Evolutionary conservation across 2,113 vertebrate genomes (phyloP), one percentile per base, ranked within the genome.

Genomic region (Tenrec ecaudatus): DNA sequence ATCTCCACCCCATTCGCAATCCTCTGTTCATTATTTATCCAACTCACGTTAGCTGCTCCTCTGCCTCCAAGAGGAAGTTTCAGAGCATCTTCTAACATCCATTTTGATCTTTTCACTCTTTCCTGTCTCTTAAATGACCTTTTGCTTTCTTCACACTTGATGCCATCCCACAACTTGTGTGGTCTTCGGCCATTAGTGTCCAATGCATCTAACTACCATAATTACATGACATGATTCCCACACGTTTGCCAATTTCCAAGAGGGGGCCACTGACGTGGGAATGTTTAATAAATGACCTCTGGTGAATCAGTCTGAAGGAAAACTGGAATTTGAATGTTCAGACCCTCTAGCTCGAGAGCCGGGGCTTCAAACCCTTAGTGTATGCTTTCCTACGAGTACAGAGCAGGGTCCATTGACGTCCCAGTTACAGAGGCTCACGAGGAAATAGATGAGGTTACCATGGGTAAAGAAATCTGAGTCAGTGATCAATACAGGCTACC

Each of bases 211-310:
- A 64, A 64, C 8, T 64, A 64, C 62, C 23, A 25, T 64, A 64
- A 64, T 64, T 64, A 25, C 27, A 25, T 64, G 23, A 22, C 8
- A 8, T 82, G n/a, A 82, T 89, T 53, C 33, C 29, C 82, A 69
- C 81, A 38, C 82, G 68, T 33, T 40, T 29, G 78, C 40, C 43
- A 57, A 38, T 83, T 71, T 78, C 71, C 25, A 64, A 78, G 36
- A 78, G 36, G 73, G 62, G 31, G 33, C 64, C 38, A 43, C 15
- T 78, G 27, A 33, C 43, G 58, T 2, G 58, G 76, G 60, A 47
- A 38, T 62, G 29, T 27, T 73, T 33, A 79, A 79, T 83, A 80
- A 73, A 87, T 25, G 79, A 31, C 12, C 22, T 92, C 91, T 90
- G 40, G 64, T 86, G 78, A 64, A 69, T 86, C 4, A 6, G 60